These are phyloP conservation scores for Trachymyrmex septentrionalis DNA, from an alignment of 1,140 invertebrate genomes.

Conservation along the genomic window DNA sequence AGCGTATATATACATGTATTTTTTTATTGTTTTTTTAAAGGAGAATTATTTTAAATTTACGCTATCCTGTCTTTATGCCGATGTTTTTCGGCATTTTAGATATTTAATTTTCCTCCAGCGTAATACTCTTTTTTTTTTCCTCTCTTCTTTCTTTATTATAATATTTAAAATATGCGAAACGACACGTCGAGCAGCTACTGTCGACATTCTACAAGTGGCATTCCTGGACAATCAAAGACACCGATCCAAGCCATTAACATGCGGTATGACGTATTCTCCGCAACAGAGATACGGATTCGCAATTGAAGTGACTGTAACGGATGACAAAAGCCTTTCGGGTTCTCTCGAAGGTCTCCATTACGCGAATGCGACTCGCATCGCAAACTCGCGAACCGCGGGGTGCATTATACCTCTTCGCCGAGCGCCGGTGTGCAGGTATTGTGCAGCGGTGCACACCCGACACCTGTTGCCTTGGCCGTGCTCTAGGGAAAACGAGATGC, in stretches of 20 bases:
- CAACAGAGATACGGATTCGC: not conserved
- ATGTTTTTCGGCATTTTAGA: not conserved
- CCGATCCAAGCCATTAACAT: not conserved
- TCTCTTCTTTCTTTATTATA: not conserved
- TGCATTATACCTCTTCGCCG: constrained; percentile 26
- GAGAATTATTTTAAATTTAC: not conserved
- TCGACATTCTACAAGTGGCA: not conserved
- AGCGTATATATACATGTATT: not conserved
- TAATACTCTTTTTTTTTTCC: not conserved
- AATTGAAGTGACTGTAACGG: not conserved
- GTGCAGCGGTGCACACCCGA: constrained; percentile 50
- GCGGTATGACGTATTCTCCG: not conserved
- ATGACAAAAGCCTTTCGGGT: not conserved
- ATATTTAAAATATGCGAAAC: not conserved
- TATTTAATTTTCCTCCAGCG: not conserved
- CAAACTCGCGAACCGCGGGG: constrained; percentile 42
- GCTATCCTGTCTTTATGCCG: not conserved
- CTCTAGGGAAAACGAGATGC: constrained; percentile 64
- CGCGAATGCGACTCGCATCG: constrained; percentile 19
- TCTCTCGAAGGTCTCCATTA: constrained; percentile 36
- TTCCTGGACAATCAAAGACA: not conserved
- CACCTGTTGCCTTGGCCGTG: constrained; percentile 69
- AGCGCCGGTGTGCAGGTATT: constrained; percentile 42
- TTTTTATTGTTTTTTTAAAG: not conserved
- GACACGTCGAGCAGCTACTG: not conserved